Conservation (phyloP, 2,888 invertebrate genomes). For the Nomada hirtipes region DNA sequence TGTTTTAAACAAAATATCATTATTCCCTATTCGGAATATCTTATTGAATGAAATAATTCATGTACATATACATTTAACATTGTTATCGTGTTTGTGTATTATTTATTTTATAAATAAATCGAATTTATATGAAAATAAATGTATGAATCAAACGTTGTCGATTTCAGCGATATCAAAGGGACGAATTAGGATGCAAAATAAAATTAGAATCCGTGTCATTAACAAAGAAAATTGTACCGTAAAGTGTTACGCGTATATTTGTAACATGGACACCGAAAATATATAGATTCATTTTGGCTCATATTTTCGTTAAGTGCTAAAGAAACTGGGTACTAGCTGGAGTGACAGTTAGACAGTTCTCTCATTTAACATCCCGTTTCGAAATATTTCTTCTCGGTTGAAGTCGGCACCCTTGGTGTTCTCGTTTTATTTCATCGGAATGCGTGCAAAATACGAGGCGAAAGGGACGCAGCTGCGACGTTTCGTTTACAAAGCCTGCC, state of each 20-base stretch:
- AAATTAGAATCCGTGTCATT: conserved; percentile 39
- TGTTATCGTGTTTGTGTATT: background rate
- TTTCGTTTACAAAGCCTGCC: conserved; percentile 77
- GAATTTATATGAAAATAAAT: conserved; percentile 25
- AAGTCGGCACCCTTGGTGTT: conserved; percentile 59
- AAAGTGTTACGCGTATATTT: conserved; percentile 60
- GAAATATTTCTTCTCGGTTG: conserved; percentile 77
- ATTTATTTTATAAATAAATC: background rate
- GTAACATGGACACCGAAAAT: conserved; percentile 75
- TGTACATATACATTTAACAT: background rate
- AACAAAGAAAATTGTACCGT: conserved; percentile 25
- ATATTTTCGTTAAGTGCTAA: conserved; percentile 65
- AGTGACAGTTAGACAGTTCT: conserved; percentile 81
- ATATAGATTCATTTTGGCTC: conserved; percentile 76
- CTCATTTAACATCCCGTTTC: conserved; percentile 80
- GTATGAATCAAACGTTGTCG: background rate
- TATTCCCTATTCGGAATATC: conserved; percentile 68
- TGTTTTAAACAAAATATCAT: conserved; percentile 71
- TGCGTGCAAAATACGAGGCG: conserved; percentile 75
- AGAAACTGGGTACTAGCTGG: conserved; percentile 71
- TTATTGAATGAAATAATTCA: conserved; percentile 41
- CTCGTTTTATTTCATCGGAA: conserved; percentile 77
- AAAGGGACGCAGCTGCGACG: conserved; percentile 77
- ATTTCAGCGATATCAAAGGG: background rate
- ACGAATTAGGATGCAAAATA: conserved; percentile 9